phyloP scores from a whole-genome alignment of 2,888 invertebrate genomes.

The Drosophila macrothrix region DNA sequence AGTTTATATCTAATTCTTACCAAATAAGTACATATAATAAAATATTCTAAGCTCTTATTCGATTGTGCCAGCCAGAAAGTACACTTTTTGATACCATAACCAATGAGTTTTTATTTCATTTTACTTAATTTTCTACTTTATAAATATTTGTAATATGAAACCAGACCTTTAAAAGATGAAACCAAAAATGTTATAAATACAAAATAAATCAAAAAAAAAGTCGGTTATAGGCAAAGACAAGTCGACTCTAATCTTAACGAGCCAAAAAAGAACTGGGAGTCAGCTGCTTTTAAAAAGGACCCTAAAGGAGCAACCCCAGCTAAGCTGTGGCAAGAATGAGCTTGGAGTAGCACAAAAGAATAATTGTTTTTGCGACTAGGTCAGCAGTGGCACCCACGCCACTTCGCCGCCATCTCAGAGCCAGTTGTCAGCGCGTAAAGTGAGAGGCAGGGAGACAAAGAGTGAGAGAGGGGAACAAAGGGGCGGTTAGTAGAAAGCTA shows the following conservation, averaged over 20 bases:
- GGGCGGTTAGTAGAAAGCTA: constrained; percentile 5
- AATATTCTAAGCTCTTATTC: background rate
- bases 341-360: constrained; percentile 37
- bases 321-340: constrained; percentile 14
- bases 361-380: constrained; percentile 43
- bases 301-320: constrained; percentile 9
- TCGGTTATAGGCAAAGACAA: background rate
- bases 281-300: background rate
- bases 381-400: constrained; percentile 24
- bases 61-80: background rate
- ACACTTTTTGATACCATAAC: background rate
- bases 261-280: constrained; percentile 13
- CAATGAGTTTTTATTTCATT: background rate
- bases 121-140: background rate
- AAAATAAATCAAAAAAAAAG: background rate
- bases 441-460: background rate
- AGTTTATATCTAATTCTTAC: too few species aligned
- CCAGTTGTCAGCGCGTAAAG: constrained; percentile 27
- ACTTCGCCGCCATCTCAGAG: constrained; percentile 29
- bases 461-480: background rate
- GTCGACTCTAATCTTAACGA: constrained; percentile 2
- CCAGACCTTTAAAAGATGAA: background rate
- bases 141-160: background rate
- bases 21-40: background rate
- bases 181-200: background rate